Percentiles rank a stretch among this genome's conserved stretches.
phyloP scores from a whole-genome alignment of 2,888 invertebrate genomes.

The Ceramica pisi region DNA sequence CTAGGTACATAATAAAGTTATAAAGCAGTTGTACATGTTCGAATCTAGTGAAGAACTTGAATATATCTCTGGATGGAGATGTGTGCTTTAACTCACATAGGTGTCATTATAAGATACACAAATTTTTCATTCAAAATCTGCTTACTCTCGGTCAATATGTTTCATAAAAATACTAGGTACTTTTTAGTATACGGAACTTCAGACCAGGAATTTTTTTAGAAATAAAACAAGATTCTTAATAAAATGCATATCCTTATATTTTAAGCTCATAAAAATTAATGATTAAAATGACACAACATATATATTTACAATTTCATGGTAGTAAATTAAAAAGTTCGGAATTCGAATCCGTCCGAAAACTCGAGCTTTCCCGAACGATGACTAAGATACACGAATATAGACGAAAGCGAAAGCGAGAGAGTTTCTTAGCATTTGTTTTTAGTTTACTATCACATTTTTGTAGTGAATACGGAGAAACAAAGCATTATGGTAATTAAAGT shows the following conservation, averaged over 20 bases:
- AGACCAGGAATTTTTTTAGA: not conserved
- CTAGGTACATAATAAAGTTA: too few species aligned
- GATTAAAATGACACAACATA: constrained; percentile 73
- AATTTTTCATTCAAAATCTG: too few species aligned
- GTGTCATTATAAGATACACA: too few species aligned
- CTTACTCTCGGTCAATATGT: too few species aligned
- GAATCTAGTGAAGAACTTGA: too few species aligned
- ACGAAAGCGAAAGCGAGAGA: constrained; percentile 38
- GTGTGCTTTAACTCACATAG: too few species aligned
- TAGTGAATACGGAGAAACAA: constrained; percentile 12
- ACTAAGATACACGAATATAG: constrained; percentile 26
- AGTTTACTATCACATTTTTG: constrained; percentile 58
- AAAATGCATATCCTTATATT: constrained; percentile 77
- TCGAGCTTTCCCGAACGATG: constrained; percentile 29
- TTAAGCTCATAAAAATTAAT: constrained; percentile 71
- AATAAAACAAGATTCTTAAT: constrained; percentile 70
- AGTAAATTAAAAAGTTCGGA: constrained; percentile 56
- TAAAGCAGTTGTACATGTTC: too few species aligned
- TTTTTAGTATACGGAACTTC: not conserved
- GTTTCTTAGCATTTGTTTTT: constrained; percentile 32
- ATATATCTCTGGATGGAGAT: too few species aligned
- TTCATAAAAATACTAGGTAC: too few species aligned
- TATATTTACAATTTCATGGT: constrained; percentile 66
- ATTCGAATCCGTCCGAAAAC: constrained; percentile 18
- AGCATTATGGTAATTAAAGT: constrained; percentile 9